phyloP scores from a whole-genome alignment of 1,140 invertebrate species.

The Tetragnatha versicolor region DNA sequence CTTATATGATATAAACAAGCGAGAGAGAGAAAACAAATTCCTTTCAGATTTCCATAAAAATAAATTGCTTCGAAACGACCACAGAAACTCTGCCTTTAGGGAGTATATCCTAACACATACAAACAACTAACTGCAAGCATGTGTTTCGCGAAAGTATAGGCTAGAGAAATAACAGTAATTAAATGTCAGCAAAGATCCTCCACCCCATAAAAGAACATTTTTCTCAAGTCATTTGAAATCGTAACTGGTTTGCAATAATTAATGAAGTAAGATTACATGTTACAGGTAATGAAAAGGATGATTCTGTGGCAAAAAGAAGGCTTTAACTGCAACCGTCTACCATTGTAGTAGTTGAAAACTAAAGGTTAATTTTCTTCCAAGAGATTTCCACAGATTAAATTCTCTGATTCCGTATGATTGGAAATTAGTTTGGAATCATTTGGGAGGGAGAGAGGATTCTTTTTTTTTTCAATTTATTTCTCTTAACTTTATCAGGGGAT shows the following conservation, averaged over 20 bases:
- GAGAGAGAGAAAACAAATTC: too few relatives aligned
- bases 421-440: not conserved
- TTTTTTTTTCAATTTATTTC: too few relatives aligned
- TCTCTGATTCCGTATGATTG: not conserved
- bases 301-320: not conserved
- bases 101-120: too few relatives aligned
- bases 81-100: too few relatives aligned
- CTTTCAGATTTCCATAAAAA: too few relatives aligned
- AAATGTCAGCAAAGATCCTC: conserved; percentile 5
- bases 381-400: not conserved
- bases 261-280: not conserved
- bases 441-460: too few relatives aligned
- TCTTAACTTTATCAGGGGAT: too few relatives aligned
- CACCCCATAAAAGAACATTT: not conserved
- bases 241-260: conserved; percentile 2
- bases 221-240: not conserved
- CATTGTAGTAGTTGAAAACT: not conserved
- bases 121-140: too few relatives aligned
- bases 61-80: too few relatives aligned
- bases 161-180: conserved; percentile 20
- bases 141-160: too few relatives aligned
- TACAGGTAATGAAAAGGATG: not conserved
- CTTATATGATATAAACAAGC: too few relatives aligned
- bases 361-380: not conserved
- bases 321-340: not conserved